These are phyloP conservation scores for Archivesica marissinica DNA, from an alignment of 1,140 invertebrate species.

Conservation along the genomic window DNA sequence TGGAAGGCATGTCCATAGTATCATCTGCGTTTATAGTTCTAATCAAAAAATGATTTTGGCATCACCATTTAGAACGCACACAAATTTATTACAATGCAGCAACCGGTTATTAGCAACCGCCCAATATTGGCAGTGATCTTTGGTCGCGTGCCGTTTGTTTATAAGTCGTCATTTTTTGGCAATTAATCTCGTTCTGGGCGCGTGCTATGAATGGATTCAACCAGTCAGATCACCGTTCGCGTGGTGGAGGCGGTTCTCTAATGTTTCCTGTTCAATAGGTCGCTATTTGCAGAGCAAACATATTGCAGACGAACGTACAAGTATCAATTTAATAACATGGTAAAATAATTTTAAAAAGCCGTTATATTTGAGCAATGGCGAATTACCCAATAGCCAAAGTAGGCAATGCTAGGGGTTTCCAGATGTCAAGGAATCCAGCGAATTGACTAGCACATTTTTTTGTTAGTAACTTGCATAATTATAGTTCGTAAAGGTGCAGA, in stretches of 20 bases:
- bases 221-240: not conserved
- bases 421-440: too few relatives aligned
- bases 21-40: not conserved
- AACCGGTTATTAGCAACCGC: not conserved
- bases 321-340: too few relatives aligned
- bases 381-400: too few relatives aligned
- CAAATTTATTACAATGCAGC: too few relatives aligned
- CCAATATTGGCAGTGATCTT: not conserved
- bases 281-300: slow-evolving; percentile 13
- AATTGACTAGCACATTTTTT: too few relatives aligned
- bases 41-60: slow-evolving; percentile 46
- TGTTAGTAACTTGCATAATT: too few relatives aligned
- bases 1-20: slow-evolving; percentile 44
- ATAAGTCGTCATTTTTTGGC: not conserved
- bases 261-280: not conserved
- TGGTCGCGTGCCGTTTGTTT: not conserved
- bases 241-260: not conserved
- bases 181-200: not conserved
- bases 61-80: not conserved
- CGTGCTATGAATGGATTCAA: not conserved
- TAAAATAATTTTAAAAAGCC: not conserved
- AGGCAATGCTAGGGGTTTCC: too few relatives aligned
- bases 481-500: too few relatives aligned
- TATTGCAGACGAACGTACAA: not conserved
- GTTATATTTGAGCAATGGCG: too few relatives aligned